phyloP scores from a whole-genome alignment of 2,797 vertebrate species.

The Hypotaenidia okinawae region DNA sequence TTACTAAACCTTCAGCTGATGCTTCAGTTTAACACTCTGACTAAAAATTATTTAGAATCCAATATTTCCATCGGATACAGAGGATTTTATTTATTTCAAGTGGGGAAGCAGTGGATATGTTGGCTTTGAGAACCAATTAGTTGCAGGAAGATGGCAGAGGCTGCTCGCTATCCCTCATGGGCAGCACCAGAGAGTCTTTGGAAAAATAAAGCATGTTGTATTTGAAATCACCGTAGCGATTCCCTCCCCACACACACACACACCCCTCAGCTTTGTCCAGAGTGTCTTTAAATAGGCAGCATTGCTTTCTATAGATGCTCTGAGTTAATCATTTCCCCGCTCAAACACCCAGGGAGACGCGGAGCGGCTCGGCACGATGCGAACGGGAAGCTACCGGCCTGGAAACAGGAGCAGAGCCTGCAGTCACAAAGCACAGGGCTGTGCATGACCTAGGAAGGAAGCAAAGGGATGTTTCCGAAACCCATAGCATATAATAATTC shows the following conservation, averaged over 20 bases:
- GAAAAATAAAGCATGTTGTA: not conserved
- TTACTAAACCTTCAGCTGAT: not conserved
- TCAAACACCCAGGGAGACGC: not conserved
- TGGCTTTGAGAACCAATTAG: not conserved
- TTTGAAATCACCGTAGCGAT: not conserved
- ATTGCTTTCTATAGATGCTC: conserved; percentile 29
- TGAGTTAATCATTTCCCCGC: conserved; percentile 51
- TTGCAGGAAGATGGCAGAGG: not conserved
- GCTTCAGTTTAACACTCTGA: not conserved
- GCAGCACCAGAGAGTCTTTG: not conserved
- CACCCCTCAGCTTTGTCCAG: not conserved
- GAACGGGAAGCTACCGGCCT: conserved; percentile 50
- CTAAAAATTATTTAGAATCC: not conserved
- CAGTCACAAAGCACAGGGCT: not conserved
- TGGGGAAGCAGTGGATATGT: not conserved
- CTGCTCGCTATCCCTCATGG: not conserved
- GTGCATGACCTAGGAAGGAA: conserved; percentile 72
- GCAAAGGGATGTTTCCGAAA: conserved; percentile 66
- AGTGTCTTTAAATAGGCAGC: conserved; percentile 45
- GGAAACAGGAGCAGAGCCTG: conserved; percentile 30
- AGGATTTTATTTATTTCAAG: not conserved
- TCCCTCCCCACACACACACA: not conserved
- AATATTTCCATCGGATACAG: not conserved
- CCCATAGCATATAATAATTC: conserved; percentile 68
- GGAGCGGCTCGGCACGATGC: not conserved